Base-by-base conservation (phyloP, 2,113 vertebrate species). In the Gadus macrocephalus region DNA sequence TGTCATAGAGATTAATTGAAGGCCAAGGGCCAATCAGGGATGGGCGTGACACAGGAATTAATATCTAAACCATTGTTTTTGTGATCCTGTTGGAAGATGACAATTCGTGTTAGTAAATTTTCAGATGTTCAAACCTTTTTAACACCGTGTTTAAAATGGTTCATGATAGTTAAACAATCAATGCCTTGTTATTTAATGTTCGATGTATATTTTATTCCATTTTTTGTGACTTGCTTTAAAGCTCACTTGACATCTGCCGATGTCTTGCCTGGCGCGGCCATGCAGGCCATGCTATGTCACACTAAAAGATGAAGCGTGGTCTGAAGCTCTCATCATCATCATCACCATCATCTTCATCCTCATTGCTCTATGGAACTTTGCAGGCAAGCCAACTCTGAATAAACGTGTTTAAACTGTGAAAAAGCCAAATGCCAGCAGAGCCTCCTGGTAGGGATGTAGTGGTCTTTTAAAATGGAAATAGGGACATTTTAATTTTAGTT, bases 371-470 rank as follows among this genome's bases (percentile, higher is more conserved):
- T 9, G 11, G 6, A 49, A 49, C 42, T 49, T 19, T 68, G 76
- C 77, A 85, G 85, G 86, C 64, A 60, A 85, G 87, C 87, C 89
- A 91, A 86, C 85, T 90, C 85, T 86, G 88, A 91, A 83, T 83
- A 86, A 81, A 68, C 78, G 74, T 73, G 78, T 67, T 75, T 59
- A 2, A 53, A 58, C 68, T 56, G 61, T 58, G 62, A 20, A 63
- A 63, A 58, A 67, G 68, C 17, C 19, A 66, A 69, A 73, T 14
- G 74, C 62, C 42, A 62, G n/a, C 35, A 53, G 67, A 68, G 76
- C 78, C 22, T 62, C 78, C 22, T 60, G 20, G 71, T 67, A 71
- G 69, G 14, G 35, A 74, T 63, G 65, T 76, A 64, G 64, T 66
- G 71, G 72, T 49, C 42, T 49, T 12, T 49, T 12, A 49, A 49